Conservation (phyloP, 2,797 vertebrate species). For the Hoplostethus mediterraneus region DNA sequence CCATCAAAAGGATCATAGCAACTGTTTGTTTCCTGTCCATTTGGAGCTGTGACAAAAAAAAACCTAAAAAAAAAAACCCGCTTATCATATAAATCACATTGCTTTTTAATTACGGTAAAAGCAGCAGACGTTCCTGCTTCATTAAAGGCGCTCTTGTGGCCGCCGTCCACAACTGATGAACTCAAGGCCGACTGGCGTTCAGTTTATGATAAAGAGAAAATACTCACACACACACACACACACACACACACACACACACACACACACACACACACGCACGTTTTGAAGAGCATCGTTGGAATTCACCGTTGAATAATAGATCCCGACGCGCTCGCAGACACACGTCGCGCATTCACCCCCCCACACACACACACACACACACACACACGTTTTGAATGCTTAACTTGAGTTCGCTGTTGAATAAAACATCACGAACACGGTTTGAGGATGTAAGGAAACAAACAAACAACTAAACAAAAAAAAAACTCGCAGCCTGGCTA, state of each 20-base stretch:
- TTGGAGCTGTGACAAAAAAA: constrained; percentile 53
- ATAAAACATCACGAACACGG: constrained; percentile 44
- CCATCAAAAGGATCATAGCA: constrained; percentile 46
- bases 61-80: constrained; percentile 5
- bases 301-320: constrained; percentile 18
- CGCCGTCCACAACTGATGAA: constrained; percentile 37
- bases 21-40: constrained; percentile 65
- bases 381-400: constrained; percentile 28
- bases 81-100: constrained; percentile 60
- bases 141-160: constrained; percentile 54
- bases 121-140: constrained; percentile 45
- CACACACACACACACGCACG: background rate
- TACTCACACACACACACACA: background rate
- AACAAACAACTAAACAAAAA: constrained; percentile 16
- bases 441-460: constrained; percentile 35
- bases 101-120: constrained; percentile 57
- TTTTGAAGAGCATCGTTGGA: constrained; percentile 16
- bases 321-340: background rate
- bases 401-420: constrained; percentile 34
- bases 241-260: background rate
- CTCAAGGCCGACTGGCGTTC: constrained; percentile 18
- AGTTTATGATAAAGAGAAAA: constrained; percentile 2
- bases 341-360: constrained; percentile 9
- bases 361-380: no score
- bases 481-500: background rate